Conservation (phyloP, 35 echinoderm and acorn worm species). For the Heliocidaris tuberculata region DNA sequence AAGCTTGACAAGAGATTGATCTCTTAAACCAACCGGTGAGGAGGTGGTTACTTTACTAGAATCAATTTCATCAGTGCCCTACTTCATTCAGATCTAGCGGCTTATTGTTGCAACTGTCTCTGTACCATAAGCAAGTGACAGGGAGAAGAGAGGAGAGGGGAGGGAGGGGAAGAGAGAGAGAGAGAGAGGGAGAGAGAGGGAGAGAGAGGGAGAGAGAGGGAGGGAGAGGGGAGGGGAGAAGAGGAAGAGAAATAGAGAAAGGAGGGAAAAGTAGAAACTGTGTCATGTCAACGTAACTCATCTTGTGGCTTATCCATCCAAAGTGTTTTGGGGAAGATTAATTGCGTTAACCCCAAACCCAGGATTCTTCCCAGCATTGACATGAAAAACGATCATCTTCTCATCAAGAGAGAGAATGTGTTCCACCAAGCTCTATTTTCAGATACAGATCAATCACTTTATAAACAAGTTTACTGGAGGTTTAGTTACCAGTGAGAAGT, state of each 20-base stretch:
- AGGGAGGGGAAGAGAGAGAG: not conserved
- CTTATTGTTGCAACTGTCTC: not conserved
- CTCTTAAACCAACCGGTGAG: conserved; percentile 9
- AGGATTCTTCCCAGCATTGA: not conserved
- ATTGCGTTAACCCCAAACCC: not conserved
- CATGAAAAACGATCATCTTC: not conserved
- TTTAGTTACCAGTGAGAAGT: not conserved
- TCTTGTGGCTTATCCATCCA: not conserved
- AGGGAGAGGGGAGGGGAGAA: not conserved
- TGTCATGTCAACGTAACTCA: conserved; percentile 4
- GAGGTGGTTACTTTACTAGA: not conserved
- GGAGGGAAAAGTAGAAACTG: not conserved
- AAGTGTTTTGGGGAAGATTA: not conserved
- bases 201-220: not conserved
- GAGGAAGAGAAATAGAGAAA: not conserved
- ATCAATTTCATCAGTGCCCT: conserved; percentile 10
- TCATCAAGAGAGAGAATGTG: not conserved
- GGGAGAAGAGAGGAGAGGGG: not conserved
- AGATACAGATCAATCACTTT: not conserved
- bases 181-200: not conserved
- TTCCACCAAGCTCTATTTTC: not conserved
- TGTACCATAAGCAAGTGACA: not conserved
- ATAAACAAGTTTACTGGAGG: not conserved
- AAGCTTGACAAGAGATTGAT: not conserved
- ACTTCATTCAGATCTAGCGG: not conserved